phyloP scores from a whole-genome alignment of 2,113 vertebrate species.

The Xiphorhynchus elegans region DNA sequence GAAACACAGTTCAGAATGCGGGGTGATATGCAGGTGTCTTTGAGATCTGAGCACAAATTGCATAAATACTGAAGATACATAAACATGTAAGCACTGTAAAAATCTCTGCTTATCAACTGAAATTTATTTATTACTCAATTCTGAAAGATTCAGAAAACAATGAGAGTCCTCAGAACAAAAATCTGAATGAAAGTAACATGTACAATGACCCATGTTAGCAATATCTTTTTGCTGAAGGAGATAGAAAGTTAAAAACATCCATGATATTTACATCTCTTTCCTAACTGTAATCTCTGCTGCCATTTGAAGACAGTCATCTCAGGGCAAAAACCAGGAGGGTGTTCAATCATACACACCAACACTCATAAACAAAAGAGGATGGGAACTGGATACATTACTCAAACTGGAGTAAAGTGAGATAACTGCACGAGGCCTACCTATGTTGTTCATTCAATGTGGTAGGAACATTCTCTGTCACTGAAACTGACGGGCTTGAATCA shows the following conservation, averaged over 20 bases:
- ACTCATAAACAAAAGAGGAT: not conserved
- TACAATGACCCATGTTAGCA: not conserved
- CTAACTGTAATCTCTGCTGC: not conserved
- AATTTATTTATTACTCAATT: not conserved
- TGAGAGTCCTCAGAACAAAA: not conserved
- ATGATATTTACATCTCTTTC: not conserved
- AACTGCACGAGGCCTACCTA: not conserved
- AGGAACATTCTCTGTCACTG: not conserved
- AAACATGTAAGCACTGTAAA: not conserved
- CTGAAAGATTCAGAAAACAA: not conserved
- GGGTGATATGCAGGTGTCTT: not conserved
- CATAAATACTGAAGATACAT: not conserved
- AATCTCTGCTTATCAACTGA: not conserved
- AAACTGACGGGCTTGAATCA: not conserved
- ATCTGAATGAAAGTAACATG: not conserved
- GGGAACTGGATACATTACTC: not conserved
- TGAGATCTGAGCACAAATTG: not conserved
- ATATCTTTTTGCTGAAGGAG: not conserved
- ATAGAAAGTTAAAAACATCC: not conserved
- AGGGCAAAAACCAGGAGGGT: not conserved
- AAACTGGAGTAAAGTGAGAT: not conserved
- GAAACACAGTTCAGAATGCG: constrained; percentile 15
- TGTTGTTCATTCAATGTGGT: not conserved
- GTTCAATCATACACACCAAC: not conserved
- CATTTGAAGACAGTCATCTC: not conserved